Evolutionary conservation across 1,140 invertebrate species (phyloP).

Genomic region (Drosophila truncata): DNA sequence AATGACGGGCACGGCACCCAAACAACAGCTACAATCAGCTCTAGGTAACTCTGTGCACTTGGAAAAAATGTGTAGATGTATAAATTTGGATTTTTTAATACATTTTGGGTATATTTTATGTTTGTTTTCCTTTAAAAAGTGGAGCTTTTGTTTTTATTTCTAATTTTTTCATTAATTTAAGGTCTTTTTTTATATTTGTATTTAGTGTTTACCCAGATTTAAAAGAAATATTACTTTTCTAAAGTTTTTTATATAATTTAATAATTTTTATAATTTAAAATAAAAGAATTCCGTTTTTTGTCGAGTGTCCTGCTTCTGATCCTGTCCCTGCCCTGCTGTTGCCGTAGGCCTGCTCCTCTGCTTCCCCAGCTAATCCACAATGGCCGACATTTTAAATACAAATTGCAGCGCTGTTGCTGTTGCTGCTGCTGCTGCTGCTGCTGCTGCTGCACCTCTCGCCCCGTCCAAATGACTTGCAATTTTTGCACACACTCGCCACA

Average conservation of each 20-base stretch:
- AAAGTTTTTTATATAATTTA: too few relatives aligned
- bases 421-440: constrained; percentile 17
- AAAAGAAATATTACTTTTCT: too few relatives aligned
- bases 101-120: too few relatives aligned
- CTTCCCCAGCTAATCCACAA: constrained; percentile 61
- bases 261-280: too few relatives aligned
- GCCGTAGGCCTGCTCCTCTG: constrained; percentile 37
- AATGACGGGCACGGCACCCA: constrained; percentile 59
- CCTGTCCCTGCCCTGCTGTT: constrained; percentile 2
- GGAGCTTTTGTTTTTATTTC: too few relatives aligned
- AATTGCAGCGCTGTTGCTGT: constrained; percentile 65
- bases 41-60: constrained; percentile 14
- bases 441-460: constrained; percentile 6
- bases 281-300: too few relatives aligned
- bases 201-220: too few relatives aligned
- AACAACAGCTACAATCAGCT: constrained; percentile 44
- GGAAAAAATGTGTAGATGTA: too few relatives aligned
- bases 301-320: constrained; percentile 8
- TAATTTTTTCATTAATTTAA: too few relatives aligned
- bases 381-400: constrained; percentile 78
- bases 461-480: constrained; percentile 56
- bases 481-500: constrained; percentile 37
- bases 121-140: too few relatives aligned
- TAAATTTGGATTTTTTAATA: too few relatives aligned
- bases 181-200: too few relatives aligned